phyloP scores from a whole-genome alignment of 2,797 vertebrate genomes.

The Bucorvus abyssinicus region DNA sequence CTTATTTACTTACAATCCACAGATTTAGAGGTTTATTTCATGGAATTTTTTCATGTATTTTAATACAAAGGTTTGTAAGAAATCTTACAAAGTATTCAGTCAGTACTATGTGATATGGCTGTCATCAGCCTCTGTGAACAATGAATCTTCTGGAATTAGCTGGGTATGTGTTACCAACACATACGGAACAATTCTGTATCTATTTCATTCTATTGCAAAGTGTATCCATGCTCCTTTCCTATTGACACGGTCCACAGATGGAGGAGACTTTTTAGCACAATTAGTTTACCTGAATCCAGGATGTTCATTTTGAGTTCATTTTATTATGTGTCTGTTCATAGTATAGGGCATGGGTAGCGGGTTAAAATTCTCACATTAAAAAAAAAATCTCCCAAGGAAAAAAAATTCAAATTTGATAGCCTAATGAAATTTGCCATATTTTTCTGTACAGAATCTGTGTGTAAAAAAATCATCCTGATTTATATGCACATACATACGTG shows the following conservation, averaged over 20 bases:
- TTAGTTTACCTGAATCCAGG: neutral
- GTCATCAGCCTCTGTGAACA: neutral
- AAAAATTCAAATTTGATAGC: neutral
- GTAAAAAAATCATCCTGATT: neutral
- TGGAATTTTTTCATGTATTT: neutral
- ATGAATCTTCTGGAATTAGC: neutral
- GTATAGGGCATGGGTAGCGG: neutral
- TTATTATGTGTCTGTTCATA: neutral
- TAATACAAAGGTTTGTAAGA: neutral
- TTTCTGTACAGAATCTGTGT: neutral
- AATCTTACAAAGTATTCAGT: neutral
- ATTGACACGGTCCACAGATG: neutral
- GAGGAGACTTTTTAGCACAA: neutral
- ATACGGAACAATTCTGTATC: neutral
- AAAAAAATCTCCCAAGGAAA: neutral
- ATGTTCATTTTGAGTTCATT: neutral
- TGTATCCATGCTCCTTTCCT: neutral
- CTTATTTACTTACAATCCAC: neutral
- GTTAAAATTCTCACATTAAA: neutral
- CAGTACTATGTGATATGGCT: neutral
- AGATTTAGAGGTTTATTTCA: neutral
- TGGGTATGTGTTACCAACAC: neutral
- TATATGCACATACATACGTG: neutral
- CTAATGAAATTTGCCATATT: neutral
- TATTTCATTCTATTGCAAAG: neutral